Percentiles rank a stretch among this genome's conserved stretches.
Evolutionary conservation across 2,888 invertebrate genomes (phyloP).

Genomic region (Heteropelma amictum): DNA sequence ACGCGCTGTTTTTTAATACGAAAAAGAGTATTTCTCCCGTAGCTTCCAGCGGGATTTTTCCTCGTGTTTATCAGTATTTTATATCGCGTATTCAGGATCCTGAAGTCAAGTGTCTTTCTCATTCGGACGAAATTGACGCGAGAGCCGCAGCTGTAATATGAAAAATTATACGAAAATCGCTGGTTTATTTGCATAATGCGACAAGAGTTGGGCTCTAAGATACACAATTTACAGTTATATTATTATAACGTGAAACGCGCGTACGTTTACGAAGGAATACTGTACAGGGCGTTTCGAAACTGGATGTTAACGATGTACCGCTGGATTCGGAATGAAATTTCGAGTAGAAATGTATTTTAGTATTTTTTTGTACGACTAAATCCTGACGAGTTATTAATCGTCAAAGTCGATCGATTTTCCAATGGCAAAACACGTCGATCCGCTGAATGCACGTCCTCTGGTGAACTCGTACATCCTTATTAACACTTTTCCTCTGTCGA

Average conservation of each 20-base stretch:
- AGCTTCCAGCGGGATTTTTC: not conserved
- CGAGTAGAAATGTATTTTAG: too few species aligned
- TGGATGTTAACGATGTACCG: too few species aligned
- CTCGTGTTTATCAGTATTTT: not conserved
- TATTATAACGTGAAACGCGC: not conserved
- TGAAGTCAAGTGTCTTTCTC: not conserved
- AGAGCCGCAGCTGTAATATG: constrained; percentile 40
- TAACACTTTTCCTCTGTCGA: not conserved
- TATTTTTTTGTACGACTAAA: too few species aligned
- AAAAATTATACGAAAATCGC: constrained; percentile 49
- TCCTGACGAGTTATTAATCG: too few species aligned
- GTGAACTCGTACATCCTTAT: not conserved
- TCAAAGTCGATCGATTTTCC: constrained; percentile 38
- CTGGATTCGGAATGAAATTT: too few species aligned
- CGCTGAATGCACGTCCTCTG: not conserved
- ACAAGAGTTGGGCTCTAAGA: constrained; percentile 27
- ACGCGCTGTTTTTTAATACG: not conserved
- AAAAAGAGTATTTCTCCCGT: not conserved
- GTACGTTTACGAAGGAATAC: too few species aligned
- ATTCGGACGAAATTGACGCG: constrained; percentile 18
- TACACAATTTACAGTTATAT: constrained; percentile 11
- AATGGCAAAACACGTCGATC: constrained; percentile 29
- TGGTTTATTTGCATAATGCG: constrained; percentile 48
- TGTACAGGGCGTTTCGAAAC: too few species aligned
- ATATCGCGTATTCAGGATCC: constrained; percentile 11